phyloP scores from a whole-genome alignment of 2,113 vertebrate species.

The Tachysurus vachellii region DNA sequence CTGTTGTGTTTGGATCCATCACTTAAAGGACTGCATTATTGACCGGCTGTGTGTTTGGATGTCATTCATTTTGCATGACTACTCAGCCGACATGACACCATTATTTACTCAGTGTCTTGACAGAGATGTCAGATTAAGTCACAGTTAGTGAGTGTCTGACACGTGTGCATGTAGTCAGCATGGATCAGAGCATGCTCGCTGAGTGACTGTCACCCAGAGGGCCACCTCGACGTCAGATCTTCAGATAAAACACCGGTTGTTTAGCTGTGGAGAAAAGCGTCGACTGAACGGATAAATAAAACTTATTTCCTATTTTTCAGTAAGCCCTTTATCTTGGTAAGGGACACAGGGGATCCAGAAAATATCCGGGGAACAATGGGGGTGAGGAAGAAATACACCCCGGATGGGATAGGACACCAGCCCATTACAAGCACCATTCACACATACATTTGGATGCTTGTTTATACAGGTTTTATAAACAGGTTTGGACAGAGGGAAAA shows the following conservation, averaged over 20 bases:
- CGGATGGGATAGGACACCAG: neutral
- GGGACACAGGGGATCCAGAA: neutral
- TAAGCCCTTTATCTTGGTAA: neutral
- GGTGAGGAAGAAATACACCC: neutral
- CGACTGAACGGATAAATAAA: neutral
- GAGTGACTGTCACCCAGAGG: slow-evolving; percentile 19
- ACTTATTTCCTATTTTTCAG: neutral
- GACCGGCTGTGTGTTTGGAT: slow-evolving; percentile 23
- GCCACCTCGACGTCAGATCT: neutral
- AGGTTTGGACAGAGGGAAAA: neutral
- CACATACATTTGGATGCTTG: neutral
- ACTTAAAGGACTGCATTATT: slow-evolving; percentile 24
- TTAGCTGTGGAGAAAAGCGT: neutral
- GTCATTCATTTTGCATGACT: slow-evolving; percentile 38
- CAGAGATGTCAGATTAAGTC: slow-evolving; percentile 43
- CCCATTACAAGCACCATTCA: neutral
- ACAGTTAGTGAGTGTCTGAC: slow-evolving; percentile 42
- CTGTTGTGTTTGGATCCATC: slow-evolving; percentile 10
- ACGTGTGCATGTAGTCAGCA: slow-evolving; percentile 35
- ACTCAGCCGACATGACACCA: neutral
- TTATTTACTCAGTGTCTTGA: slow-evolving; percentile 47
- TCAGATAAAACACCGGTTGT: slow-evolving; percentile 21
- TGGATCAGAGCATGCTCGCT: slow-evolving; percentile 43
- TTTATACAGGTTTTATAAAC: neutral
- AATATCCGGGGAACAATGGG: neutral